Base-by-base conservation (phyloP, 2,113 vertebrate genomes). In the Eubucco bourcierii region DNA sequence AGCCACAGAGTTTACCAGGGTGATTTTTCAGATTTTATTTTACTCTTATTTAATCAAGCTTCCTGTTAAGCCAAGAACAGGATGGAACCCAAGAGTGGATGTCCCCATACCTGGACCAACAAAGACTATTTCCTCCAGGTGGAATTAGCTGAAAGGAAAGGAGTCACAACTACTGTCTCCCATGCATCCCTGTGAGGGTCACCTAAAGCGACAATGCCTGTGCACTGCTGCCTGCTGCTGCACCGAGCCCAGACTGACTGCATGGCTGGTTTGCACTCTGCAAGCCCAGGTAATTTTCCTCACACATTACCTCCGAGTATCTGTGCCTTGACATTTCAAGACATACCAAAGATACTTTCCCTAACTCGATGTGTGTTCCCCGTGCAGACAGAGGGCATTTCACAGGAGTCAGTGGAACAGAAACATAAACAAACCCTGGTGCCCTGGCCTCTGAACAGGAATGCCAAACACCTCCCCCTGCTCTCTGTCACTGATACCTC, bases 401-500 rank as follows among this genome's bases (percentile, higher is more conserved):
- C 97, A 96, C 95, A 90, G 91, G 95, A 97, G 80, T 95, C 10
- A 3, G 68, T 88, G 93, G 96, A 96, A 96, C 86, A 97, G 96
- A 97, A 97, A 97, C 93, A 96, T 87, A 95, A 97, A 96, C 95
- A 96, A 96, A 95, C 87, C 55, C 77, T 1, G 0, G 77, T 94
- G 82, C 92, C 85, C 89, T 63, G 88, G 94, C 87, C 92, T 93
- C 94, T 6, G 8, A 90, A 39, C 68, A 96, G 94, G 96, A 98
- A 97, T 97, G 92, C 90, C 84, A 89, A 96, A 96, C 82, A 90
- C 93, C 93, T 90, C 92, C 95, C 66, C 91, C 94, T 94, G 82
- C 94, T 94, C 96, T 94, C 86, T 95, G 96, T 93, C 96, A 97
- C 92, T 37, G 96, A 97, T 96, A 97, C 93, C 91, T 96, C 80